These are phyloP conservation scores for Thereuonema tuberculata DNA, from an alignment of 1,140 invertebrate species.

Conservation along the genomic window DNA sequence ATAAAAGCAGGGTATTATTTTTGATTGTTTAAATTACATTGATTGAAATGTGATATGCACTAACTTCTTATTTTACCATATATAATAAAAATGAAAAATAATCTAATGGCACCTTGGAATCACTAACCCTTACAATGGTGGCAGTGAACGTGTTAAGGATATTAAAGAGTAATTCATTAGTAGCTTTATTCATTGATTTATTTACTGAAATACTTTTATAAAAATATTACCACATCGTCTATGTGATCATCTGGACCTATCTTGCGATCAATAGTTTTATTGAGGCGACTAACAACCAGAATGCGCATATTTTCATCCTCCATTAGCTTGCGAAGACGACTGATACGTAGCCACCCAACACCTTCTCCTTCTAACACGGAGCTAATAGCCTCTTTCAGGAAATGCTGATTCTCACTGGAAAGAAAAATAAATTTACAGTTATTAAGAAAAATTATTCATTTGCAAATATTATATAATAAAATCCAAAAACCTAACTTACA, in stretches of 20 bases:
- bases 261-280: constrained; percentile 83
- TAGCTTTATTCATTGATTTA: too few species aligned
- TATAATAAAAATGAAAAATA: too few species aligned
- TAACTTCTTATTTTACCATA: too few species aligned
- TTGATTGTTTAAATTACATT: too few species aligned
- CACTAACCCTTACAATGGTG: too few species aligned
- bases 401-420: constrained; percentile 43
- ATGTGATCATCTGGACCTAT: constrained; percentile 91
- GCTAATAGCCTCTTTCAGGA: constrained; percentile 60
- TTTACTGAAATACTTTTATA: too few species aligned
- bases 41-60: too few species aligned
- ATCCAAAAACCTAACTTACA: background rate
- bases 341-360: constrained; percentile 90
- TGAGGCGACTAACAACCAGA: constrained; percentile 86
- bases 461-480: background rate
- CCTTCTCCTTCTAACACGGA: constrained; percentile 91
- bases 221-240: constrained; percentile 73
- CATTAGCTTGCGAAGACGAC: constrained; percentile 89
- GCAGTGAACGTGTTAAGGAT: too few species aligned
- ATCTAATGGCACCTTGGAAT: too few species aligned
- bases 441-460: background rate
- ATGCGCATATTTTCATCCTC: constrained; percentile 98
- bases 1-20: too few species aligned
- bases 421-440: constrained; percentile 3
- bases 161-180: too few species aligned